Percentiles rank a stretch among this genome's conserved stretches.
Evolutionary conservation across 2,797 vertebrate genomes (phyloP).

Genomic region (Sebastes miniatus): DNA sequence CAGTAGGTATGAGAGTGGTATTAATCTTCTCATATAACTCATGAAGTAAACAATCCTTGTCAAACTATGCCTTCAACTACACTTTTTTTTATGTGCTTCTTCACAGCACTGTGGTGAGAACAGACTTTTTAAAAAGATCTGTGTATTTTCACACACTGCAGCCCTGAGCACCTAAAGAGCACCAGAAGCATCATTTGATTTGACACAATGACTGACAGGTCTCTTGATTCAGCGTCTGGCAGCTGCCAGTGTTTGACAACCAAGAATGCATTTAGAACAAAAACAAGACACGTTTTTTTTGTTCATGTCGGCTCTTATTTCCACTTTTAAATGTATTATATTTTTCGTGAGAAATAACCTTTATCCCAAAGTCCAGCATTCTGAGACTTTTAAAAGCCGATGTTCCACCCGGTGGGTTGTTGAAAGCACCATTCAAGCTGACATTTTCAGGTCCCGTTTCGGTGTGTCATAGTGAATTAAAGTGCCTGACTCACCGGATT

Average conservation of each 20-base stretch:
- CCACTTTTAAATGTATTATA: neutral
- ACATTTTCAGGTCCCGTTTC: slow-evolving; percentile 46
- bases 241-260: slow-evolving; percentile 28
- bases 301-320: neutral
- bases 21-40: neutral
- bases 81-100: neutral
- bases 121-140: slow-evolving; percentile 10
- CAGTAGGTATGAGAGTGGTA: neutral
- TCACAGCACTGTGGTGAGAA: slow-evolving; percentile 3
- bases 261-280: slow-evolving; percentile 26
- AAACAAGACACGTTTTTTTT: slow-evolving; percentile 5
- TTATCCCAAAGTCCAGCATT: neutral
- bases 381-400: neutral
- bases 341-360: neutral
- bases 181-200: slow-evolving; percentile 14
- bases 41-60: neutral
- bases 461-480: slow-evolving; percentile 12
- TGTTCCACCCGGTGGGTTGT: neutral
- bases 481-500: slow-evolving; percentile 84
- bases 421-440: slow-evolving; percentile 23
- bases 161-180: neutral
- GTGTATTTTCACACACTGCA: slow-evolving; percentile 6
- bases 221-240: slow-evolving; percentile 29
- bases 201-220: slow-evolving; percentile 44
- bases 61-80: neutral